phyloP scores from a whole-genome alignment of 2,797 vertebrate species.

The Sebastes itinus region DNA sequence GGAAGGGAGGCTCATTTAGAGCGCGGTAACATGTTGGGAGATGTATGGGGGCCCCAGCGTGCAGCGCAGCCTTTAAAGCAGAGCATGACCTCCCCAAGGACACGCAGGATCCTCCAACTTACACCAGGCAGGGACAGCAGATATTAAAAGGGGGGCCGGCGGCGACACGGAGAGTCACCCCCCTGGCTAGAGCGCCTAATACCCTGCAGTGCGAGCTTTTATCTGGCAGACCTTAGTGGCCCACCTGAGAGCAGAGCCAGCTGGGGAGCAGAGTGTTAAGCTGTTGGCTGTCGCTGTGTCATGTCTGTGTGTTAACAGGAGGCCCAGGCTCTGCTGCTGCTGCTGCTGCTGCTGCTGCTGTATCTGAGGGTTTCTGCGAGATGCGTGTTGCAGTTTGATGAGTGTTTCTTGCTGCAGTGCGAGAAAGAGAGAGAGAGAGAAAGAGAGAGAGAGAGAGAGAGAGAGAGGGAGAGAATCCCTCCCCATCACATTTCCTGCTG shows the following conservation, averaged over 20 bases:
- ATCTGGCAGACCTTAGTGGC: constrained; percentile 69
- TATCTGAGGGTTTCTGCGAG: constrained; percentile 73
- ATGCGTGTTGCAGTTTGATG: constrained; percentile 84
- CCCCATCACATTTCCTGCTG: constrained; percentile 59
- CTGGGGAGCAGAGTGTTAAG: constrained; percentile 72
- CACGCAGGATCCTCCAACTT: constrained; percentile 53
- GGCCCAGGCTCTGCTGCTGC: constrained; percentile 55
- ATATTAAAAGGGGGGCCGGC: constrained; percentile 27
- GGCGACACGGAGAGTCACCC: constrained; percentile 19
- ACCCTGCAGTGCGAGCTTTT: constrained; percentile 63
- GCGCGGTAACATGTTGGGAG: constrained; percentile 17
- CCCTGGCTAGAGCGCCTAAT: constrained; percentile 39
- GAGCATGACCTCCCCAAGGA: constrained; percentile 67
- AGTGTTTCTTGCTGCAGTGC: constrained; percentile 83
- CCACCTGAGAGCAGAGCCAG: constrained; percentile 69
- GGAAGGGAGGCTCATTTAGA: constrained; percentile 29
- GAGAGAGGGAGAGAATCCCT: constrained; percentile 40
- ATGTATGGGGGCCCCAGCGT: constrained; percentile 30
- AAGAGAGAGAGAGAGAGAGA: constrained; percentile 61
- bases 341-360: constrained; percentile 59
- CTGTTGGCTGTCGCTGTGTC: constrained; percentile 72
- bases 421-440: constrained; percentile 64
- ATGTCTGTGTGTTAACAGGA: constrained; percentile 74
- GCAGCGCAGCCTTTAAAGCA: constrained; percentile 26
- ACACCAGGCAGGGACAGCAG: constrained; percentile 9